Conservation (phyloP, 2,888 invertebrate genomes). For the Ormyrus labotus region DNA sequence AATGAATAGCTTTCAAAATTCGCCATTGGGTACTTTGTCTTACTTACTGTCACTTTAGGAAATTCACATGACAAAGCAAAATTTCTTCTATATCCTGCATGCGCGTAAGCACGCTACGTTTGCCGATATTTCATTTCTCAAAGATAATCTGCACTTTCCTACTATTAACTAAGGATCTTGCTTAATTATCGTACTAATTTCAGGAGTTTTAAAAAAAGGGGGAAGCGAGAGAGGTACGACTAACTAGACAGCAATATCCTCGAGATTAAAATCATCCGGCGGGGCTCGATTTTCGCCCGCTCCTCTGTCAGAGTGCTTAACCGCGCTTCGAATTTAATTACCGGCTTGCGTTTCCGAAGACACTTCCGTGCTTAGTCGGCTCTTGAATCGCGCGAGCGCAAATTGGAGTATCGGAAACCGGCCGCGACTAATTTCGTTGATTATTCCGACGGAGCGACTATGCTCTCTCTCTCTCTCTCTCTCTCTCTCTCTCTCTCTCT, state of each 20-base stretch:
- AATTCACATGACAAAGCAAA: not conserved
- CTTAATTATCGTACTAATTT: too few species aligned
- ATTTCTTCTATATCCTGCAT: too few species aligned
- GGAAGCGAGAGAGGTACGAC: too few species aligned
- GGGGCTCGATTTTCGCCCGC: too few species aligned
- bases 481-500: not conserved
- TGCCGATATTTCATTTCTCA: too few species aligned
- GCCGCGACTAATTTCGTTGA: slow-evolving; percentile 64
- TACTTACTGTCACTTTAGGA: slow-evolving; percentile 27
- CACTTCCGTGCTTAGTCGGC: not conserved
- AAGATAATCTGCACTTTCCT: too few species aligned
- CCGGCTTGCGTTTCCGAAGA: slow-evolving; percentile 26
- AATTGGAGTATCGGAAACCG: slow-evolving; percentile 33
- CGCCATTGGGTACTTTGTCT: slow-evolving; percentile 17
- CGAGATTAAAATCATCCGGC: too few species aligned
- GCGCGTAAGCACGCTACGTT: too few species aligned
- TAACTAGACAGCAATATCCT: too few species aligned
- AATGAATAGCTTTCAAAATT: slow-evolving; percentile 11
- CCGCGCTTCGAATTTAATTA: slow-evolving; percentile 27
- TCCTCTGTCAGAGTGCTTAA: too few species aligned
- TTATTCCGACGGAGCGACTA: slow-evolving; percentile 57
- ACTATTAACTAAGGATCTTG: too few species aligned
- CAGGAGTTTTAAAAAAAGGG: too few species aligned
- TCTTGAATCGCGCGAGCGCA: not conserved
- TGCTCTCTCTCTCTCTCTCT: not conserved